These are phyloP conservation scores for Embiotoca jacksoni DNA, from an alignment of 2,113 vertebrate species.

Conservation along the genomic window DNA sequence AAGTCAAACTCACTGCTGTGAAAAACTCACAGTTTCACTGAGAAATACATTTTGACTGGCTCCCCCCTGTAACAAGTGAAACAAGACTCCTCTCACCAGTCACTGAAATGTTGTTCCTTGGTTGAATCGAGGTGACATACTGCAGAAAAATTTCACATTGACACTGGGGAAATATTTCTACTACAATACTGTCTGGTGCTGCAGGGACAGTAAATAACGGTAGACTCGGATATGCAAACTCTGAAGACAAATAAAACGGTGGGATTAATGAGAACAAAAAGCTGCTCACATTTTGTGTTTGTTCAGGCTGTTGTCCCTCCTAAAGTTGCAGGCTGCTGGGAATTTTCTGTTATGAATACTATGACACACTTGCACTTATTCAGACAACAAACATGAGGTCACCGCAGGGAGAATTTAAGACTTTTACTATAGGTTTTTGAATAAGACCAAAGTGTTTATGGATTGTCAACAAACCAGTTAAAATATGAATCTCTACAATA, in stretches of 20 bases:
- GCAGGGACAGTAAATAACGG: conserved; percentile 39
- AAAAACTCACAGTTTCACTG: too few species aligned
- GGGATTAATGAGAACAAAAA: conserved; percentile 46
- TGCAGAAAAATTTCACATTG: not conserved
- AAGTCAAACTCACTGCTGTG: too few species aligned
- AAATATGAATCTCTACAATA: too few species aligned
- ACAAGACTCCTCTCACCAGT: too few species aligned
- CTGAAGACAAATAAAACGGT: conserved; percentile 42
- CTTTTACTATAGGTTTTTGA: too few species aligned
- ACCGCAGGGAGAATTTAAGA: too few species aligned
- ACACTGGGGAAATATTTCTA: not conserved
- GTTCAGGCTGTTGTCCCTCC: conserved; percentile 63
- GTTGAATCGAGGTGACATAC: not conserved
- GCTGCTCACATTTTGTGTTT: conserved; percentile 53
- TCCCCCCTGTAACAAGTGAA: too few species aligned
- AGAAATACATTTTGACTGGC: too few species aligned
- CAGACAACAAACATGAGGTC: conserved; percentile 5
- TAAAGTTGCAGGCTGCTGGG: conserved; percentile 41
- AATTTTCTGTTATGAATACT: conserved; percentile 31
- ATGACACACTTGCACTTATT: conserved; percentile 4
- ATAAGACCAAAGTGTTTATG: too few species aligned
- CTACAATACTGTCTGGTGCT: conserved; percentile 1
- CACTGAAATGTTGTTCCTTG: not conserved
- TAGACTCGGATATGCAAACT: conserved; percentile 47
- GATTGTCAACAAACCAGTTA: too few species aligned